These are phyloP conservation scores for Ostrea denselamellosa DNA, from an alignment of 1,140 invertebrate species.

Conservation along the genomic window DNA sequence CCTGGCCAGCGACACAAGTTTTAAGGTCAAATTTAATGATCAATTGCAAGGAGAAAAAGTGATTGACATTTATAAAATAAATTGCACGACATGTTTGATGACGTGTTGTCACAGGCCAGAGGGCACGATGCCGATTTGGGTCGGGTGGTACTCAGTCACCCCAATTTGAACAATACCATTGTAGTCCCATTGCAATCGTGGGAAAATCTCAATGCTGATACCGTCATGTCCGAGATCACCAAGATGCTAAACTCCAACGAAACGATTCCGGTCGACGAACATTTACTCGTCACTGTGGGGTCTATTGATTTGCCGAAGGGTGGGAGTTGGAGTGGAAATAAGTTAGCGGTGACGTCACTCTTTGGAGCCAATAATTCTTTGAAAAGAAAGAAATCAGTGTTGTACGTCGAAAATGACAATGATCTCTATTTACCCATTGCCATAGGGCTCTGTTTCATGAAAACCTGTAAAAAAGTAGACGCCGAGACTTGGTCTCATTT, in stretches of 20 bases:
- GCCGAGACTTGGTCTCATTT: slow-evolving; percentile 19
- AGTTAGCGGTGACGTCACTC: not conserved
- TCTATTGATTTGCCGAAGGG: no score
- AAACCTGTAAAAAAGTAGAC: slow-evolving; percentile 35
- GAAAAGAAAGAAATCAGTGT: no score
- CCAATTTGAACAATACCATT: slow-evolving; percentile 20
- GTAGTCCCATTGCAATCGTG: no score
- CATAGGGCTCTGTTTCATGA: slow-evolving; percentile 44
- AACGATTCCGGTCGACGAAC: slow-evolving; percentile 25
- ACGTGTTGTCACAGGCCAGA: slow-evolving; percentile 10
- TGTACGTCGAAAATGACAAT: no score
- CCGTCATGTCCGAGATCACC: not conserved
- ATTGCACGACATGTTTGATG: slow-evolving; percentile 48
- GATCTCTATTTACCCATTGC: not conserved
- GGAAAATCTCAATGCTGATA: no score
- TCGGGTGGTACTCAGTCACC: slow-evolving; percentile 37
- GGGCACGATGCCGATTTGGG: slow-evolving; percentile 30
- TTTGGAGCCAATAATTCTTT: slow-evolving; percentile 40
- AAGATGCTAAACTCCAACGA: slow-evolving; percentile 45
- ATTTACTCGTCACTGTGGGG: slow-evolving; percentile 41
- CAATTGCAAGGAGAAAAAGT: slow-evolving; percentile 22
- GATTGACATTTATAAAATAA: slow-evolving; percentile 32
- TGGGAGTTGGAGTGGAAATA: no score
- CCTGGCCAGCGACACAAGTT: slow-evolving; percentile 38
- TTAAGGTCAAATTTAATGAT: not conserved